Percentiles rank a stretch among this genome's conserved stretches.
Evolutionary conservation across 2,888 invertebrate genomes (phyloP).

Genomic region (Lymantria dispar): DNA sequence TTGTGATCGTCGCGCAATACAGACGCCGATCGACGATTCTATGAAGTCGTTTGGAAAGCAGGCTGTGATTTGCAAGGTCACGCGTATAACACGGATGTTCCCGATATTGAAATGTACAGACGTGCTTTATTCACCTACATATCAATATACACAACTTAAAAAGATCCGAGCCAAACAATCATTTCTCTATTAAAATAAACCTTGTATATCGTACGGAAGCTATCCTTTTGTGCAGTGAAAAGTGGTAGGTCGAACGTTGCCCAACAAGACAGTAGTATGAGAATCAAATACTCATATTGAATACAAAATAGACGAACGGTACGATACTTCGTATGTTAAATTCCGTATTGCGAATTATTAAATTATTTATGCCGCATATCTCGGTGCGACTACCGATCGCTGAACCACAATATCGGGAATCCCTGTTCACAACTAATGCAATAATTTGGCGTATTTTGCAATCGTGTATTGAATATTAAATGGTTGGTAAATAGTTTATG

Average conservation of each 20-base stretch:
- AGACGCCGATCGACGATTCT: constrained; percentile 73
- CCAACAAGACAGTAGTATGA: constrained; percentile 79
- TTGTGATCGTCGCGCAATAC: constrained; percentile 66
- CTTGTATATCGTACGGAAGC: constrained; percentile 56
- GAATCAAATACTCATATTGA: constrained; percentile 82
- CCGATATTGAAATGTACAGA: constrained; percentile 82
- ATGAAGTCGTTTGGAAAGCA: constrained; percentile 82
- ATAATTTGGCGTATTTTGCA: constrained; percentile 83
- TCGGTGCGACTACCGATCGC: constrained; percentile 72
- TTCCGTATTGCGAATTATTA: constrained; percentile 82
- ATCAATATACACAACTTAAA: constrained; percentile 75
- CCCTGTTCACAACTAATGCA: constrained; percentile 81
- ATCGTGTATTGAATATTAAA: constrained; percentile 82
- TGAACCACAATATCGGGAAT: constrained; percentile 82
- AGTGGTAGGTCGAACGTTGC: constrained; percentile 60
- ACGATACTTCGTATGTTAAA: constrained; percentile 79
- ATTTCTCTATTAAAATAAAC: constrained; percentile 48
- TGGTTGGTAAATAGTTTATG: constrained; percentile 81
- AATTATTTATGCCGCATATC: constrained; percentile 82
- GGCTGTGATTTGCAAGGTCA: constrained; percentile 83
- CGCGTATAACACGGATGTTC: constrained; percentile 83
- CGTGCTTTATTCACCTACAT: constrained; percentile 82
- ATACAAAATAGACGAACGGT: constrained; percentile 79
- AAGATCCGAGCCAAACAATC: constrained; percentile 61
- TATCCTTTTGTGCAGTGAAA: constrained; percentile 57